A percentile compares a stretch with the other conserved stretches of the same genome.
Evolutionary conservation across 2,797 vertebrate genomes (phyloP).

Genomic region (Dipus sagitta): DNA sequence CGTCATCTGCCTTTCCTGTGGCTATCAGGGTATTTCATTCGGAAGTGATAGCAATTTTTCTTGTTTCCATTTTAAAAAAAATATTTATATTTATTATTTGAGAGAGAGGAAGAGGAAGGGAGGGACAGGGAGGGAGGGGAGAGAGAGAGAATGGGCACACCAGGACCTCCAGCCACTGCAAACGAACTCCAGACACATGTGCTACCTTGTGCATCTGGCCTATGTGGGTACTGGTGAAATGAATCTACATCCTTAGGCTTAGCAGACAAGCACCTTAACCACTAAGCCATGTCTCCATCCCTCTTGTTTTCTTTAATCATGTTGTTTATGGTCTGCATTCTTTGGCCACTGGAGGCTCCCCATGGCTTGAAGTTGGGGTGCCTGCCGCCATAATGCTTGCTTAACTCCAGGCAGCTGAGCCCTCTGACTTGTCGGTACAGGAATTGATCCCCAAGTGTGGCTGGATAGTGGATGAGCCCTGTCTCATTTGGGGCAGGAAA

Average conservation of each 20-base stretch:
- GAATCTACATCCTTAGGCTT: too few species aligned
- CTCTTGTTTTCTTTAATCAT: background rate
- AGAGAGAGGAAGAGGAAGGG: too few species aligned
- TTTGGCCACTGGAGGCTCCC: background rate
- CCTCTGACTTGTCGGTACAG: background rate
- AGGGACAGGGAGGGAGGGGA: too few species aligned
- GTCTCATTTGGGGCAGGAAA: too few species aligned
- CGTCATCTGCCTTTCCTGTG: constrained; percentile 9
- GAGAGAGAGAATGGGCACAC: too few species aligned
- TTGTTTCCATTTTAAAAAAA: too few species aligned
- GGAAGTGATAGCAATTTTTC: constrained; percentile 56
- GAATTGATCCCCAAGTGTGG: background rate
- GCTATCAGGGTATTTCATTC: constrained; percentile 47
- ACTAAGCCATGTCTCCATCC: background rate
- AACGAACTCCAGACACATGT: too few species aligned
- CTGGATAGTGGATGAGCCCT: background rate
- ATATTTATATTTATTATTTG: too few species aligned
- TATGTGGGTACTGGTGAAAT: too few species aligned
- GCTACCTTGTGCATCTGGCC: too few species aligned
- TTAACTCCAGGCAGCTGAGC: background rate
- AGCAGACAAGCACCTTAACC: too few species aligned
- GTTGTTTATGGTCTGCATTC: background rate
- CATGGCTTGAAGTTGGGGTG: background rate
- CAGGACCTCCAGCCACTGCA: too few species aligned
- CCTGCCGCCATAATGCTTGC: fast-evolving